Percentiles rank a stretch among this genome's conserved stretches.
Evolutionary conservation across 92 coral and sea anemone species (phyloP).

Genomic region (Bergia sp.): DNA sequence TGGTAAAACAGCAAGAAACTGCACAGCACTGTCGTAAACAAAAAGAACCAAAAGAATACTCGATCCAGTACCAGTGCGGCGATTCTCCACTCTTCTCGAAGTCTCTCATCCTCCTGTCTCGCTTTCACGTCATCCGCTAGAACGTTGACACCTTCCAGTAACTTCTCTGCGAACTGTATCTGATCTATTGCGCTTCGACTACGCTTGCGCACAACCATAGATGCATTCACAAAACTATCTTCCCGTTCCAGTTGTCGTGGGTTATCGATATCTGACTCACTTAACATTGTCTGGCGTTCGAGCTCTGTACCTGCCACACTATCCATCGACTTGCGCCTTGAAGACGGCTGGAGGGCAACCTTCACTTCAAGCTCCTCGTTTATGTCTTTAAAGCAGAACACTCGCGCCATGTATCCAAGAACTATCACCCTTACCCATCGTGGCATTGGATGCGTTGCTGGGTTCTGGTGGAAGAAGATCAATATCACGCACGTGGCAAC

Average conservation of each 20-base stretch:
- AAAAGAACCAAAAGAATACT: conserved; percentile 83
- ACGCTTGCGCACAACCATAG: conserved; percentile 63
- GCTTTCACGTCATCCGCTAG: conserved; percentile 87
- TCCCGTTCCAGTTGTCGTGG: conserved; percentile 48
- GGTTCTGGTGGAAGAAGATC: conserved; percentile 87
- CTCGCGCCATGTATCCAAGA: conserved; percentile 86
- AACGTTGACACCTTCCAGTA: conserved; percentile 78
- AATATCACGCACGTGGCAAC: conserved; percentile 85
- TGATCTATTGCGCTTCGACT: conserved; percentile 51
- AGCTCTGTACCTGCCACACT: conserved; percentile 56
- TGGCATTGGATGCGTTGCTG: conserved; percentile 91
- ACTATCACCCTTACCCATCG: conserved; percentile 85
- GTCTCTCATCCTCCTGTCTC: conserved; percentile 80
- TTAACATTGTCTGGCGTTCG: conserved; percentile 53
- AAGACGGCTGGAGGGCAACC: conserved; percentile 49
- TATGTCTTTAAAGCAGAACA: conserved; percentile 72
- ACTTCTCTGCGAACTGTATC: conserved; percentile 69
- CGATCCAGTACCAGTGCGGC: conserved; percentile 87
- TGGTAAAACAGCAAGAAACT: conserved; percentile 78
- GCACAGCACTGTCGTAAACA: conserved; percentile 56
- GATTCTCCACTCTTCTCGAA: conserved; percentile 87
- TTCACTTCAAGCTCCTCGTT: conserved; percentile 71
- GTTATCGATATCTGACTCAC: conserved; percentile 48
- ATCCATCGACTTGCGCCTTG: conserved; percentile 65
- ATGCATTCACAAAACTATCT: conserved; percentile 71